These are phyloP conservation scores for Exephanes ischioxanthus DNA, from an alignment of 2,888 invertebrate species.

Conservation along the genomic window DNA sequence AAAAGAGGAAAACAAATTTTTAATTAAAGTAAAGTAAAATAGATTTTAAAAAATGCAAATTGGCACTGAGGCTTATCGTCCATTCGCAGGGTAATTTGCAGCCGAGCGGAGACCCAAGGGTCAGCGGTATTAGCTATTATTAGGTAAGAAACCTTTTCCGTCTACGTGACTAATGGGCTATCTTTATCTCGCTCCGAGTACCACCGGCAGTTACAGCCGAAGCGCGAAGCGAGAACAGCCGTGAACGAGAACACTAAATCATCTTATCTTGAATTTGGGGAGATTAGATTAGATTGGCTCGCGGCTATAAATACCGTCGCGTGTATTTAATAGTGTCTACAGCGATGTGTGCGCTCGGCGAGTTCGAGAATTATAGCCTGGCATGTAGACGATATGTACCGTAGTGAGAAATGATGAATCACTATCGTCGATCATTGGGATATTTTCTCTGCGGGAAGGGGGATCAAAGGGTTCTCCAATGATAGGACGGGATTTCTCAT, in stretches of 20 bases:
- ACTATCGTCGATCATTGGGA: constrained; percentile 18
- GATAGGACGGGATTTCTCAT: not conserved
- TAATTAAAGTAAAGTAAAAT: not conserved
- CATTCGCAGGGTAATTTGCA: not conserved
- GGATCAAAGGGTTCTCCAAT: not conserved
- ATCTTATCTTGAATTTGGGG: constrained; percentile 73
- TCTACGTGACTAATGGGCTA: constrained; percentile 57
- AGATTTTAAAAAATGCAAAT: not conserved
- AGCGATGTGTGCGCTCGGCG: not conserved
- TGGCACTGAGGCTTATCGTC: not conserved
- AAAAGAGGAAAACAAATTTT: not conserved
- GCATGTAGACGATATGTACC: not conserved
- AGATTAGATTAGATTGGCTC: constrained; percentile 74
- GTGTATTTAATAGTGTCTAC: constrained; percentile 4
- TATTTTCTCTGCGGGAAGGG: not conserved
- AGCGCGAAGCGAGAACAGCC: constrained; percentile 7
- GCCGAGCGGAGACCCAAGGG: not conserved
- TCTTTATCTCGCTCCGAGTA: constrained; percentile 64
- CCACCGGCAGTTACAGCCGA: constrained; percentile 37
- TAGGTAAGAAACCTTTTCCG: constrained; percentile 37
- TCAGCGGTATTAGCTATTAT: constrained; percentile 18
- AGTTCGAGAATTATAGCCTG: constrained; percentile 23
- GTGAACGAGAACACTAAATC: constrained; percentile 61
- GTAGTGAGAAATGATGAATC: constrained; percentile 32
- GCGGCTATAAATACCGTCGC: constrained; percentile 36